Evolutionary conservation across 2,888 invertebrate genomes (phyloP).

Genomic region (Elgonia sp.): DNA sequence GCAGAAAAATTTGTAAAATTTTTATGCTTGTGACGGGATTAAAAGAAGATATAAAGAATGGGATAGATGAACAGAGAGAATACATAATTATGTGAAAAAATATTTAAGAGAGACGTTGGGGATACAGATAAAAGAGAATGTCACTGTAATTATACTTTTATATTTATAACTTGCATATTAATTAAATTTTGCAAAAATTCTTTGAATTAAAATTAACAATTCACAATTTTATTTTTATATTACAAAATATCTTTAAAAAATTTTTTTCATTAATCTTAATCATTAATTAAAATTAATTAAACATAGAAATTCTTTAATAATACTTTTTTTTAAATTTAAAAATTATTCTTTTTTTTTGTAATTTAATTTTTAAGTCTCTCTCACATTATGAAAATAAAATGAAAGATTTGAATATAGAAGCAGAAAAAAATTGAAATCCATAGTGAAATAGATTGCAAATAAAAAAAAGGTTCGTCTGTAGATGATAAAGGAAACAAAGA

Average conservation of each 20-base stretch:
- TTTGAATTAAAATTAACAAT: too few species aligned
- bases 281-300: too few species aligned
- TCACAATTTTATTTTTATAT: too few species aligned
- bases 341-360: background rate
- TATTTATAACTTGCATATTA: background rate
- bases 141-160: conserved; percentile 17
- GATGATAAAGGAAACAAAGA: conserved; percentile 75
- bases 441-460: conserved; percentile 56
- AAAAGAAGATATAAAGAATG: conserved; percentile 57
- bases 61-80: conserved; percentile 42
- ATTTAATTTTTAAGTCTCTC: background rate
- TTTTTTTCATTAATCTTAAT: background rate
- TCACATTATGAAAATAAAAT: background rate
- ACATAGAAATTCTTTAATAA: too few species aligned
- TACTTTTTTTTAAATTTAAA: too few species aligned
- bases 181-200: background rate
- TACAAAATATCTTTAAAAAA: too few species aligned
- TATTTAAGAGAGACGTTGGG: conserved; percentile 29
- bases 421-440: conserved; percentile 59
- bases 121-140: conserved; percentile 28
- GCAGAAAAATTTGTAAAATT: conserved; percentile 80
- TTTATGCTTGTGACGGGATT: conserved; percentile 73
- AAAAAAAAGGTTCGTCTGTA: conserved; percentile 63
- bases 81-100: conserved; percentile 34
- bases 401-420: conserved; percentile 16